Evolutionary conservation across 2,797 vertebrate genomes (phyloP).

Genomic region (Leptodactylus fallax): DNA sequence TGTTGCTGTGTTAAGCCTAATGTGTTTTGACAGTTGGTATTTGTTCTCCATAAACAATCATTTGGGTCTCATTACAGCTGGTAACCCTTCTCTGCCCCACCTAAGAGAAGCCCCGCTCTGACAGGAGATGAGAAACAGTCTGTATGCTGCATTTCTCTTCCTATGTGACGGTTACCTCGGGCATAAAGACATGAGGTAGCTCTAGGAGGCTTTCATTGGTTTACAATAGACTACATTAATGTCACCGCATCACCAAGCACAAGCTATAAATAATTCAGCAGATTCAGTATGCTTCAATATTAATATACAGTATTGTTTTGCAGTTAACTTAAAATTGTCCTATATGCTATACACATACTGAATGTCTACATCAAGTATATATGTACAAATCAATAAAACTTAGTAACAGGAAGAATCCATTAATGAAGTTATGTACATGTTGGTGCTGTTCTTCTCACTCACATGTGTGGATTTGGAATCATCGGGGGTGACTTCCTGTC

Average conservation of each 20-base stretch:
- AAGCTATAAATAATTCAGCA: background rate
- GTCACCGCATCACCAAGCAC: background rate
- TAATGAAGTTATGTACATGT: background rate
- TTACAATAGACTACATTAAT: no score
- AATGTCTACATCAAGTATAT: background rate
- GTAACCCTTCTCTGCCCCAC: background rate
- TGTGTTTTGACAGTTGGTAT: slow-evolving; percentile 43
- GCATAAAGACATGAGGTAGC: background rate
- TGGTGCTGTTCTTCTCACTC: no score
- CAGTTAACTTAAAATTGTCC: background rate
- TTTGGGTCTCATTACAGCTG: background rate
- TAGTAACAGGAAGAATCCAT: background rate
- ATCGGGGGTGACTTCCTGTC: no score
- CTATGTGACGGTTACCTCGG: background rate
- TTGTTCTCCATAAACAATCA: slow-evolving; percentile 19
- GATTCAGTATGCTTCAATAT: background rate
- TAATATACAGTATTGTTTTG: background rate
- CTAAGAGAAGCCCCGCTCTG: background rate
- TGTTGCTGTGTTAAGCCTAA: slow-evolving; percentile 5
- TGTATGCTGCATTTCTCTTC: background rate
- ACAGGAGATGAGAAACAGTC: slow-evolving; percentile 2
- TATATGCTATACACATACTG: background rate
- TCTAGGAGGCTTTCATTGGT: background rate
- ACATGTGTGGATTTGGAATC: no score
- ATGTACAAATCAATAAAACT: background rate